Conservation (phyloP, 2,113 vertebrate genomes). For the Leptocoma aspasia region DNA sequence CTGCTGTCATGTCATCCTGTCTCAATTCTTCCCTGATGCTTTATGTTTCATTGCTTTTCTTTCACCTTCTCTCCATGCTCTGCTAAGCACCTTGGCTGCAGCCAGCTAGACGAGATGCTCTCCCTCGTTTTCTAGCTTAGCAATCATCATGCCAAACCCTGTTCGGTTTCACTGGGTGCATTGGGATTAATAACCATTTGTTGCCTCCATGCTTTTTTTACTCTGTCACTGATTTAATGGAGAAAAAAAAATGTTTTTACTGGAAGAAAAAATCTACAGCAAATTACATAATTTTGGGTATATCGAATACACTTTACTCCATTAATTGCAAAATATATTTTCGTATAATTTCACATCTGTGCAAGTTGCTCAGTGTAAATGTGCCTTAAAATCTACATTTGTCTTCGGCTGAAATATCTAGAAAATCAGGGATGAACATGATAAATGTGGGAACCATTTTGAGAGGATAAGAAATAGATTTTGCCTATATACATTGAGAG, state of each 20-base stretch:
- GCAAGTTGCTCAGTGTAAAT: not conserved
- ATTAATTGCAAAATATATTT: not conserved
- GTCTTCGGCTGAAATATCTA: not conserved
- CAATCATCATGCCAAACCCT: not conserved
- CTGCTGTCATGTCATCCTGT: conserved; percentile 12
- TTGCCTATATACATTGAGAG: not conserved
- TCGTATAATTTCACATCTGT: not conserved
- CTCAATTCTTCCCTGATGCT: not conserved
- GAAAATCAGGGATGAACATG: not conserved
- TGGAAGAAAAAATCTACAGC: not conserved
- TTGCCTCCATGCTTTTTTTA: not conserved
- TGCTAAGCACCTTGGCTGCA: not conserved
- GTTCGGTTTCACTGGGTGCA: not conserved
- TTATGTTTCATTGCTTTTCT: not conserved
- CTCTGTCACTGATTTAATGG: not conserved
- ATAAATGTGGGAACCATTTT: fast-evolving
- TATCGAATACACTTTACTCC: not conserved
- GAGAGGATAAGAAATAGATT: not conserved
- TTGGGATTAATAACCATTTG: not conserved
- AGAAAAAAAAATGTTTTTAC: not conserved
- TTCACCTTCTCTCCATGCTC: not conserved
- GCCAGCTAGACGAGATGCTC: not conserved
- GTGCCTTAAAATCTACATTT: not conserved
- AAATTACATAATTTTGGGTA: not conserved
- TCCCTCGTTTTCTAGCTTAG: not conserved